phyloP scores from a whole-genome alignment of 2,113 vertebrate genomes.

The Onychostruthus taczanowskii region DNA sequence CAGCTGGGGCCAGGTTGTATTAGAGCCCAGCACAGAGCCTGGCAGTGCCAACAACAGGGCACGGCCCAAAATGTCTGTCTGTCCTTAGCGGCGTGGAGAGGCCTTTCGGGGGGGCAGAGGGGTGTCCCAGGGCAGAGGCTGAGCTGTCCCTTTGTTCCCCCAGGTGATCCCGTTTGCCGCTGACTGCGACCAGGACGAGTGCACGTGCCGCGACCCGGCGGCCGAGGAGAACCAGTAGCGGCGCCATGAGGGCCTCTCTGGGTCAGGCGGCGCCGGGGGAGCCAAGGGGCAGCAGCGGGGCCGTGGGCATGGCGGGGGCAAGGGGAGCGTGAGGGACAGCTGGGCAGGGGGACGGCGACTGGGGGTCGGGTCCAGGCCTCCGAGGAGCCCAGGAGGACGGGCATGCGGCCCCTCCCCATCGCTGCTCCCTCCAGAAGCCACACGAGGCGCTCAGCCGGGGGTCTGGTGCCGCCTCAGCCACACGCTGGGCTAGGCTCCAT shows the following conservation, averaged over 20 bases:
- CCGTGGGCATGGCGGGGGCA: rapidly evolving
- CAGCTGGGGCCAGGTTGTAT: rapidly evolving
- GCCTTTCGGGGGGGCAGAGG: rapidly evolving
- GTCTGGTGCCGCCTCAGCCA: neutral
- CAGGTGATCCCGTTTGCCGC: constrained; percentile 94
- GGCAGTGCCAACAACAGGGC: neutral
- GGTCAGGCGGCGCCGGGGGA: neutral
- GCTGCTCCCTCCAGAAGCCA: neutral
- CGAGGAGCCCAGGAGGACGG: neutral
- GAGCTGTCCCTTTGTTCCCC: neutral
- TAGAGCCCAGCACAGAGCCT: rapidly evolving
- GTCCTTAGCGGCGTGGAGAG: rapidly evolving
- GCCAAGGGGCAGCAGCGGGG: neutral
- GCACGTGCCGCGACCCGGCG: constrained; percentile 90
- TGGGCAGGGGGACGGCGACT: neutral
- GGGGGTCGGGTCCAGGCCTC: neutral
- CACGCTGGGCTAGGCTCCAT: neutral
- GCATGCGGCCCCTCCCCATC: neutral
- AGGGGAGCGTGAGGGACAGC: neutral
- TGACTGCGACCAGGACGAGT: constrained; percentile 92
- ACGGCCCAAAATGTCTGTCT: rapidly evolving
- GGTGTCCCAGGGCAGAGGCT: neutral
- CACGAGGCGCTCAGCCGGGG: neutral
- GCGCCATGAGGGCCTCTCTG: neutral
- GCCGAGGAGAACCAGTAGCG: constrained; percentile 88